These are phyloP conservation scores for Cryptophagus acutangulus DNA, from an alignment of 2,888 invertebrate genomes.

Conservation along the genomic window DNA sequence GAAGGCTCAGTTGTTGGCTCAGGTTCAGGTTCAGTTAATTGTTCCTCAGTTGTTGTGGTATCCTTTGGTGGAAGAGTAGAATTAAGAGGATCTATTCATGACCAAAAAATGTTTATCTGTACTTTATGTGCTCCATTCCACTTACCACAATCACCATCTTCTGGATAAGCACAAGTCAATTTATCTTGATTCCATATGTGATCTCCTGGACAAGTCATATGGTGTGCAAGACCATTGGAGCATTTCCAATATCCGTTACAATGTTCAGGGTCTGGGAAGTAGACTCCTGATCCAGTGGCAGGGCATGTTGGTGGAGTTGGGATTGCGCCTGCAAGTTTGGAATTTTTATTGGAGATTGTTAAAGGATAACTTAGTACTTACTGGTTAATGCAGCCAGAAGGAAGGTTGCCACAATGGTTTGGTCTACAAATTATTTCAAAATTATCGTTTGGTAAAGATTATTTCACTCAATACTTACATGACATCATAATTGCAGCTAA, in stretches of 20 bases:
- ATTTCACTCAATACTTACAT: no score
- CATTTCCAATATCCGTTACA: constrained; percentile 19
- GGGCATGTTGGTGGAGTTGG: constrained; percentile 5
- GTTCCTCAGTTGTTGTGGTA: not conserved
- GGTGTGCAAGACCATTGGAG: constrained; percentile 9
- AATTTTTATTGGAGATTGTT: no score
- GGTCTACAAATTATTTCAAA: no score
- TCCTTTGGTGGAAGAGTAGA: not conserved
- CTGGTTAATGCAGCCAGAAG: no score
- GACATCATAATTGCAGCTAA: no score
- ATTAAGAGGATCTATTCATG: no score
- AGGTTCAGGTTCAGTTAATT: not conserved
- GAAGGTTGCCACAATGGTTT: no score
- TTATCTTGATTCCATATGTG: constrained; percentile 12
- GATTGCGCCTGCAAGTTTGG: no score
- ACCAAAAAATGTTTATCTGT: no score
- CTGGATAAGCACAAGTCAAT: constrained; percentile 15
- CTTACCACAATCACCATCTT: constrained; percentile 15
- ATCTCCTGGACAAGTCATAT: constrained; percentile 10
- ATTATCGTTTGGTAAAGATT: no score
- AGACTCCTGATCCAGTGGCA: constrained; percentile 4
- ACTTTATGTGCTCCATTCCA: not conserved
- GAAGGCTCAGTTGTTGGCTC: not conserved
- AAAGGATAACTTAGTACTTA: no score
- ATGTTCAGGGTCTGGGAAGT: constrained; percentile 14